phyloP scores from a whole-genome alignment of 2,888 invertebrate species.

The Bellardia bayeri region DNA sequence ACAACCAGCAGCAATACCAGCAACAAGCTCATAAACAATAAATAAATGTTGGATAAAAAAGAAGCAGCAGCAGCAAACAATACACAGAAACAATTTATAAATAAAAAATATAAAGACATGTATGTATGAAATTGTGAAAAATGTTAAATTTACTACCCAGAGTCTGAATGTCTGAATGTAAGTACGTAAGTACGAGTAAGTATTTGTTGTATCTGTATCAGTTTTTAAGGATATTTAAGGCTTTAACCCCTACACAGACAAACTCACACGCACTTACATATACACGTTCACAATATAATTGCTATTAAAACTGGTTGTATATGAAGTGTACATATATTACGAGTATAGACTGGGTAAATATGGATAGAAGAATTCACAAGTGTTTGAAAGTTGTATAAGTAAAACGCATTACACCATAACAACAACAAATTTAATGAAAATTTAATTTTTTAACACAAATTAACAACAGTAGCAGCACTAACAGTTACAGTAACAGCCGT shows the following conservation, averaged over 20 bases:
- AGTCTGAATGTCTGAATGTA: background rate
- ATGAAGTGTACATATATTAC: slow-evolving; percentile 33
- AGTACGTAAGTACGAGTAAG: background rate
- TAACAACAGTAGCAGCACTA: slow-evolving; percentile 35
- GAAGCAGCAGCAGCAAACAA: slow-evolving; percentile 17
- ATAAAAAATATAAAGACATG: slow-evolving; percentile 31
- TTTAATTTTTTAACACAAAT: slow-evolving; percentile 60
- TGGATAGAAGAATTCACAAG: background rate
- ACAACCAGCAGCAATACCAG: slow-evolving; percentile 25
- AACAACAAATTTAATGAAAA: slow-evolving; percentile 45
- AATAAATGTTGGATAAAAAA: slow-evolving; percentile 38
- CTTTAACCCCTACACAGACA: slow-evolving; percentile 13
- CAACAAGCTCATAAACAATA: slow-evolving; percentile 65
- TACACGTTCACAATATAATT: slow-evolving; percentile 38
- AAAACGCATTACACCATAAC: slow-evolving; percentile 42
- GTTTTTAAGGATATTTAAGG: slow-evolving; percentile 53
- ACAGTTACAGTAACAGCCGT: background rate
- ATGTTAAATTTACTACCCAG: slow-evolving; percentile 31
- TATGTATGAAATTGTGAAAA: slow-evolving; percentile 46
- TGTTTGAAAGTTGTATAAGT: slow-evolving; percentile 16
- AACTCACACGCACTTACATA: background rate
- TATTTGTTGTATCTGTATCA: slow-evolving; percentile 46
- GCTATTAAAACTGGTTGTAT: slow-evolving; percentile 58
- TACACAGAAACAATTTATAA: slow-evolving; percentile 23
- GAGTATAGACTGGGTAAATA: background rate